Evolutionary conservation across 92 coral and sea anemone species (phyloP), one percentile per base, ranked within the genome.

Genomic region (Palythoa grandis): DNA sequence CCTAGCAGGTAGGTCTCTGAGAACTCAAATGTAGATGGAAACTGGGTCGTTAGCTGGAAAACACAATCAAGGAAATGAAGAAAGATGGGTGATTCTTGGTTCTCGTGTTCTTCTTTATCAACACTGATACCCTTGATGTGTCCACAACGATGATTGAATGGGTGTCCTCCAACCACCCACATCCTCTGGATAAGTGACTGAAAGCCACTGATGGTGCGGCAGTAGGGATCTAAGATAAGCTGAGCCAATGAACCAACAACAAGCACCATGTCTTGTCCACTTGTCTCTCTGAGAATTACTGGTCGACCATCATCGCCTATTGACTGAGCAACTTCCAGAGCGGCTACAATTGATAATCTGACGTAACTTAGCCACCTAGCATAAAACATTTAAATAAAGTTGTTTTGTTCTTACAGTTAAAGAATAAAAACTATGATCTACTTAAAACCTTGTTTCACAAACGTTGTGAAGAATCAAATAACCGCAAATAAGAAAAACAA

Each of bases 101-200:
- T 80, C 67, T 94, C 96, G 6, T 90, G 91, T 67, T 93, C 95
- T 47, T 94, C 98, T 52, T 15, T 83, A 52, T 92, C 98, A 53
- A 73, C 82, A 70, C 82, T 84, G 74, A 17, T 79, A 52, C 82
- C 60, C 57, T 83, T 69, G 80, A 95, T 90, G 77, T 96, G 99
- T 11, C 94, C 91, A 60, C 96, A 95, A 74, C 99, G 96, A 76
- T 87, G 90, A 22, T 91, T 92, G 77, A 96, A 96, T 37, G 95
- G 99, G 84, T 96, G 99, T 19, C 99, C 99, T 38, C 98, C 95
- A 73, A 95, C 87, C 2, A 96, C 98, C 99, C 99, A 96, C 99
- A 96, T 96, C 75, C 93, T 96, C 83, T 96, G 99, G 63, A 96
- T 83, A 7, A 96, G 95, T 15, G 97, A 91, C 72, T 96, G 99